Percentiles rank a stretch among this genome's conserved stretches.
phyloP scores from a whole-genome alignment of 2,113 vertebrate species.

The Nesoenas mayeri region DNA sequence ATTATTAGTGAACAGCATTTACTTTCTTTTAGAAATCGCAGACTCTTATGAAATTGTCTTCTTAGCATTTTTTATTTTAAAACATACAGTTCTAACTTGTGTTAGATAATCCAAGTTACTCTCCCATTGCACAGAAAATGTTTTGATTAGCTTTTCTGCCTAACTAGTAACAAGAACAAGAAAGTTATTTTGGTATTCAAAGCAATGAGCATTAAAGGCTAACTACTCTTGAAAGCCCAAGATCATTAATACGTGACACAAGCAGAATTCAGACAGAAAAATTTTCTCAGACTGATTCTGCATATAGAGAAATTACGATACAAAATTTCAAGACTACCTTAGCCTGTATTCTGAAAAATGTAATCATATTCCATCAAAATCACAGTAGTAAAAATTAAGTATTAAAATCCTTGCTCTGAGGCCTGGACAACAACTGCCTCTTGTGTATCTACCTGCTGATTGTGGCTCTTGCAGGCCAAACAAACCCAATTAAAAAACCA shows the following conservation, averaged over 20 bases:
- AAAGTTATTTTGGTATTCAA: not conserved
- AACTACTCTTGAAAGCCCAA: not conserved
- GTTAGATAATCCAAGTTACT: not conserved
- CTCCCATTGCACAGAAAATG: not conserved
- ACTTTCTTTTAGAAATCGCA: not conserved
- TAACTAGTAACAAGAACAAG: not conserved
- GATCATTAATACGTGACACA: not conserved
- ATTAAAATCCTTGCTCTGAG: not conserved
- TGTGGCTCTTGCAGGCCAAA: not conserved
- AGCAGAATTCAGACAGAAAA: not conserved
- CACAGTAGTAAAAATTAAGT: not conserved
- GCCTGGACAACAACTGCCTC: not conserved
- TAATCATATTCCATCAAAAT: not conserved
- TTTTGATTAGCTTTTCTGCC: not conserved
- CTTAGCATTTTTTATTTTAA: not conserved
- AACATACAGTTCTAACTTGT: not conserved
- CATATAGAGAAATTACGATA: not conserved
- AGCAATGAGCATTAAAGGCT: not conserved
- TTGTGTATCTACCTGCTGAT: not conserved
- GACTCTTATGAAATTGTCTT: not conserved
- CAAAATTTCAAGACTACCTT: not conserved
- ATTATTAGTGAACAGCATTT: not conserved
- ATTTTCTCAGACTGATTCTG: not conserved
- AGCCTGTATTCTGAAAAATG: not conserved
- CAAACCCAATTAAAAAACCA: not conserved